Percentiles rank a stretch among this genome's conserved stretches.
These are phyloP conservation scores for Archocentrus centrarchus DNA, from an alignment of 2,113 vertebrate genomes.

Conservation along the genomic window DNA sequence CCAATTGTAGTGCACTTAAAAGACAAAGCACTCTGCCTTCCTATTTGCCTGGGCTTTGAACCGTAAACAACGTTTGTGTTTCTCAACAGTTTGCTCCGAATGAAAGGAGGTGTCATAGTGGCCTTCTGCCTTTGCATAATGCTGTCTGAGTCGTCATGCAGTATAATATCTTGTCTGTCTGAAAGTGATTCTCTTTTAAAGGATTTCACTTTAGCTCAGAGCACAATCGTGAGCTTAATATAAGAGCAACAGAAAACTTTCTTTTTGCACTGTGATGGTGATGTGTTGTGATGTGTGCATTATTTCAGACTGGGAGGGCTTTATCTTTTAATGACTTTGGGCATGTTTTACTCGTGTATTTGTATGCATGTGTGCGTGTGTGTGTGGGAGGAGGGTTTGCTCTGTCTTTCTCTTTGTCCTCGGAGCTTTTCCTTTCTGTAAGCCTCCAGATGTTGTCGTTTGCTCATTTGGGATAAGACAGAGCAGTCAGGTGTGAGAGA, in stretches of 20 bases:
- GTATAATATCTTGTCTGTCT: conserved; percentile 52
- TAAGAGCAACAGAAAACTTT: background rate
- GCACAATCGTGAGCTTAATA: conserved; percentile 32
- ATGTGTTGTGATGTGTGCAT: conserved; percentile 35
- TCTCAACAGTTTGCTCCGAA: conserved; percentile 47
- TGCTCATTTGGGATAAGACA: conserved; percentile 59
- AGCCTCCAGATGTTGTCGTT: conserved; percentile 71
- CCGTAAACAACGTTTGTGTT: conserved; percentile 58
- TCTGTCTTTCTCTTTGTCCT: conserved; percentile 50
- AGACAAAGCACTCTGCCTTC: conserved; percentile 46
- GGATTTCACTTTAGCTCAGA: conserved; percentile 33
- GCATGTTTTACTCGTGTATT: conserved; percentile 21
- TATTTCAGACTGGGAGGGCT: conserved; percentile 15
- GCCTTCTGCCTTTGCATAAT: conserved; percentile 56
- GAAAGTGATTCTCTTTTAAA: conserved; percentile 43
- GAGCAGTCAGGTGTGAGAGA: conserved; percentile 67
- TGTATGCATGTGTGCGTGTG: background rate
- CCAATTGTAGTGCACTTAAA: conserved; percentile 51
- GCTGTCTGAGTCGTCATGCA: conserved; percentile 43
- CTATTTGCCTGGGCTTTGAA: conserved; percentile 63
- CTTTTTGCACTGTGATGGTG: conserved; percentile 16
- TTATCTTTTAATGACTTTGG: conserved; percentile 62
- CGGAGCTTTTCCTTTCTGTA: conserved; percentile 50
- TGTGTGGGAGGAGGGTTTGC: conserved; percentile 24
- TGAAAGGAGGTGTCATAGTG: conserved; percentile 42